These are phyloP conservation scores for Hylaeus volcanicus DNA, from an alignment of 1,140 invertebrate species.

Conservation along the genomic window DNA sequence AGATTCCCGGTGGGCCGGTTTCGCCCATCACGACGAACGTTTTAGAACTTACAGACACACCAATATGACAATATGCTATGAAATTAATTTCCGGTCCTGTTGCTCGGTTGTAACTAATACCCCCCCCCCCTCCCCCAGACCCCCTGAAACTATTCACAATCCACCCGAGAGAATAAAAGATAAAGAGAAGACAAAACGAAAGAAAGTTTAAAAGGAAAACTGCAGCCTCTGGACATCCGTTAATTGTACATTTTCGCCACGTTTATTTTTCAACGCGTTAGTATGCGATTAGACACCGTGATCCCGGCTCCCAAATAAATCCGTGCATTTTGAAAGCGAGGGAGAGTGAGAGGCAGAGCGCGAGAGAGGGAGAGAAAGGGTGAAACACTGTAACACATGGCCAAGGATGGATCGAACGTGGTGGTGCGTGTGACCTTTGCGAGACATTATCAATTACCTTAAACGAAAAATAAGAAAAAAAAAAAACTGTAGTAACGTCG, in stretches of 20 bases:
- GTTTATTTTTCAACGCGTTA: slow-evolving; percentile 61
- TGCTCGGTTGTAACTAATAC: slow-evolving; percentile 47
- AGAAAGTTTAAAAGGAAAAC: no score
- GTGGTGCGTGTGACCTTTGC: slow-evolving; percentile 51
- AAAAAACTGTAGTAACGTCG: slow-evolving; percentile 64
- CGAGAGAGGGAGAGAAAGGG: slow-evolving; percentile 5
- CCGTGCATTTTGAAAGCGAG: slow-evolving; percentile 30
- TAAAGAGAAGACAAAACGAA: background rate
- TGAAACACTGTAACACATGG: slow-evolving; percentile 22
- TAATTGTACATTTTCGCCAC: slow-evolving; percentile 54
- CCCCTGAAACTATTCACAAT: background rate
- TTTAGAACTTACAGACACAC: slow-evolving; percentile 52
- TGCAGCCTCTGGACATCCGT: slow-evolving; percentile 13
- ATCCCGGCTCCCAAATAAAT: slow-evolving; percentile 37
- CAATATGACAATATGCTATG: slow-evolving; percentile 60
- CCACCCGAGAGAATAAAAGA: background rate
- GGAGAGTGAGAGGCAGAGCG: slow-evolving; percentile 24
- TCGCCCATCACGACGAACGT: slow-evolving; percentile 37
- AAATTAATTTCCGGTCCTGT: slow-evolving; percentile 58
- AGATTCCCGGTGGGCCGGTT: slow-evolving; percentile 37
- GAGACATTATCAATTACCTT: slow-evolving; percentile 64
- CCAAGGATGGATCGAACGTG: slow-evolving; percentile 31
- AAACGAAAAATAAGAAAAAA: slow-evolving; percentile 46
- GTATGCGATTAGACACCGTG: slow-evolving; percentile 53
- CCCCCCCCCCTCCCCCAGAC: background rate